Evolutionary conservation across 2,888 invertebrate species (phyloP).

Genomic region (Yponomeuta cagnagella): DNA sequence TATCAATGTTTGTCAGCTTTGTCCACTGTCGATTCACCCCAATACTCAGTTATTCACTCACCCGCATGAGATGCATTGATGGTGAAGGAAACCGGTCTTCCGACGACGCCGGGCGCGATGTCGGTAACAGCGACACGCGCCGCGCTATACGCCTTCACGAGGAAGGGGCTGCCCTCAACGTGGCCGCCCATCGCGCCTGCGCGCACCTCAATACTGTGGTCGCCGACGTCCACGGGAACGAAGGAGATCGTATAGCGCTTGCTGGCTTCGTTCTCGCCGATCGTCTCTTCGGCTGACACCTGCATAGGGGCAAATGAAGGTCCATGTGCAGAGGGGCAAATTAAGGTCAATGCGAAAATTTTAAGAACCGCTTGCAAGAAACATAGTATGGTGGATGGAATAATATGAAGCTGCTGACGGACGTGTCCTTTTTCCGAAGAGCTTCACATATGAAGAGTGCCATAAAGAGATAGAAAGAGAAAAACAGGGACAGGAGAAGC

Average conservation of each 20-base stretch:
- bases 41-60: conserved; percentile 24
- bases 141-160: conserved; percentile 97
- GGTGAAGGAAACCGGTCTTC: conserved; percentile 94
- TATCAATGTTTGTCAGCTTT: no score
- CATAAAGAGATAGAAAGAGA: no score
- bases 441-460: no score
- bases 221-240: conserved; percentile 92
- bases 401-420: no score
- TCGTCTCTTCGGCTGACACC: conserved; percentile 67
- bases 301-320: conserved; percentile 23
- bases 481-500: no score
- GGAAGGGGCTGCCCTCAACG: conserved; percentile 96
- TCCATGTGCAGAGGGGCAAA: not conserved
- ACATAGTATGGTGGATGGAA: no score
- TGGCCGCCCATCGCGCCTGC: conserved; percentile 80
- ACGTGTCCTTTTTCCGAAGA: no score
- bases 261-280: conserved; percentile 67
- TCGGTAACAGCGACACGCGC: conserved; percentile 96
- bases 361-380: no score
- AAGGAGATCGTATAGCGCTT: conserved; percentile 80
- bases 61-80: conserved; percentile 87
- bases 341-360: not conserved
- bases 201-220: conserved; percentile 90
- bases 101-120: conserved; percentile 92
- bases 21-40: no score